Percentiles rank a stretch among this genome's conserved stretches.
Evolutionary conservation across 1,140 invertebrate genomes (phyloP).

Genomic region (Zaprionus camerounensis): DNA sequence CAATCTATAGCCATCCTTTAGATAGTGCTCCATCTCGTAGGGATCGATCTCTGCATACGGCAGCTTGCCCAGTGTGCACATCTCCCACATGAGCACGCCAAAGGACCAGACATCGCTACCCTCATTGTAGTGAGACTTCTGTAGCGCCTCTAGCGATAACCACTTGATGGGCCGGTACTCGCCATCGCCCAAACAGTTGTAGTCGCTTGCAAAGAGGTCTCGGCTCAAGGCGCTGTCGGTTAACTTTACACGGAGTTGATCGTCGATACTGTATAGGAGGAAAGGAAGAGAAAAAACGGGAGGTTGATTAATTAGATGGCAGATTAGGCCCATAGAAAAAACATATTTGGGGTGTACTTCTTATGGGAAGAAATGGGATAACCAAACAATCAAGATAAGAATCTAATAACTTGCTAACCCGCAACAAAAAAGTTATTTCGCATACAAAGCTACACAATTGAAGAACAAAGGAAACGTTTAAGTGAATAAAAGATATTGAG

Average conservation of each 20-base stretch:
- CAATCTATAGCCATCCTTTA: slow-evolving; percentile 95
- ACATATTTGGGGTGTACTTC: neutral
- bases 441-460: too few species aligned
- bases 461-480: too few species aligned
- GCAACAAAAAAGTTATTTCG: too few species aligned
- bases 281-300: slow-evolving; percentile 2
- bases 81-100: slow-evolving; percentile 97
- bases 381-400: neutral
- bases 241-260: slow-evolving; percentile 94
- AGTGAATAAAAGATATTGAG: too few species aligned
- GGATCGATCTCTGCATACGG: slow-evolving; percentile 90
- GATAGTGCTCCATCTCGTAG: slow-evolving; percentile 96
- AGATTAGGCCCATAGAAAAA: neutral
- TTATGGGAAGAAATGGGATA: neutral
- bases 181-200: slow-evolving; percentile 97
- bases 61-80: slow-evolving; percentile 96
- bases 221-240: slow-evolving; percentile 96
- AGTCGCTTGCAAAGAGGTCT: slow-evolving; percentile 97
- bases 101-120: slow-evolving; percentile 98
- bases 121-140: slow-evolving; percentile 92
- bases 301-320: slow-evolving; percentile 9
- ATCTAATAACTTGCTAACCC: too few species aligned
- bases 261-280: slow-evolving; percentile 87
- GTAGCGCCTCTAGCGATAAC: slow-evolving; percentile 94
- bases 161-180: slow-evolving; percentile 98